A percentile compares a stretch with the other conserved stretches of the same genome.
Conservation (phyloP, 2,113 vertebrate species). For the Paramormyrops kingsleyae region DNA sequence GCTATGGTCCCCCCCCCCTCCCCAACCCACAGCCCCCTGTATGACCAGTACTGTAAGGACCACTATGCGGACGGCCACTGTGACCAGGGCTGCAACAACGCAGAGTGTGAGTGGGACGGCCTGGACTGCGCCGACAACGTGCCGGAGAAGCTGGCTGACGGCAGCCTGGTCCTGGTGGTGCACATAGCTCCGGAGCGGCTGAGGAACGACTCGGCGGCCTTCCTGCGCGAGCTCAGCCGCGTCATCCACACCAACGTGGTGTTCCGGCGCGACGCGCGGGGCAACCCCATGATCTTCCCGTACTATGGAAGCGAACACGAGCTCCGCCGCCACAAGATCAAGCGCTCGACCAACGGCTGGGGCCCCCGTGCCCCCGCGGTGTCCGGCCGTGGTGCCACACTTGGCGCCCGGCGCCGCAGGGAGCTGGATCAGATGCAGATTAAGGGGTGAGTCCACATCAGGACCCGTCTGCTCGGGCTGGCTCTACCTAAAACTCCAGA, state of each 20-base stretch:
- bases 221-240: conserved; percentile 86
- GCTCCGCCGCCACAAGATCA: conserved; percentile 81
- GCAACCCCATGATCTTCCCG: conserved; percentile 81
- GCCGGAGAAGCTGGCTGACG: conserved; percentile 80
- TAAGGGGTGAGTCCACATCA: conserved; percentile 65
- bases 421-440: conserved; percentile 83
- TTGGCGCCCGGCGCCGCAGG: conserved; percentile 51
- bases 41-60: conserved; percentile 95
- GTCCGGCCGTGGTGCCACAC: conserved; percentile 53
- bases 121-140: conserved; percentile 82
- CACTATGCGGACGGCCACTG: conserved; percentile 90
- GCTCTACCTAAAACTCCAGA: not conserved
- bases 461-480: not conserved
- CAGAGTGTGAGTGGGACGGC: conserved; percentile 92
- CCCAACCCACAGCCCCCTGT: conserved; percentile 70
- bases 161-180: conserved; percentile 84
- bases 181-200: conserved; percentile 78
- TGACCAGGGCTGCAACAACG: conserved; percentile 94
- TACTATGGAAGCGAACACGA: conserved; percentile 85
- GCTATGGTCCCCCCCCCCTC: not conserved
- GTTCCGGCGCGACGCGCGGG: conserved; percentile 70
- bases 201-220: conserved; percentile 80
- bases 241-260: conserved; percentile 89
- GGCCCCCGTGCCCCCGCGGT: conserved; percentile 43
- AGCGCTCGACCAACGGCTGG: conserved; percentile 67